Evolutionary conservation across 2,888 invertebrate species (phyloP).

Genomic region (Phyllotreta cruciferae): DNA sequence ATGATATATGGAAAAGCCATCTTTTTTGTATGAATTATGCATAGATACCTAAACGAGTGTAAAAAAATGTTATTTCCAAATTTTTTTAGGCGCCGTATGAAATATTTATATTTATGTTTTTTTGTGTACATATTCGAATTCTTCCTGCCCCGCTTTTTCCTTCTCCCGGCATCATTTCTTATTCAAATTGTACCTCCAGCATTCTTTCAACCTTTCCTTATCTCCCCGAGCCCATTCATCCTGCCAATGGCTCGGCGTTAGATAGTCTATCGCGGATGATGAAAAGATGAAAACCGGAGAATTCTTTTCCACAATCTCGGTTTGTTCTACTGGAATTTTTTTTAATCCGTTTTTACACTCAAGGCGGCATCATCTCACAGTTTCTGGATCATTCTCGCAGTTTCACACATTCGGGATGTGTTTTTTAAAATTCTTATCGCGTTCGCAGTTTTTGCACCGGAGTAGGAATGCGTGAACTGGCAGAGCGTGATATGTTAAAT

Average conservation of each 20-base stretch:
- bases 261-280: background rate
- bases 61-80: too few species aligned
- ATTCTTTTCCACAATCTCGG: background rate
- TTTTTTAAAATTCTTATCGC: constrained; percentile 12
- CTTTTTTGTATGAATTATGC: too few species aligned
- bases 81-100: too few species aligned
- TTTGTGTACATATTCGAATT: background rate
- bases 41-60: too few species aligned
- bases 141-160: background rate
- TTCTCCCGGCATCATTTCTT: background rate
- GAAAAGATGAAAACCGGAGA: background rate
- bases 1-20: too few species aligned
- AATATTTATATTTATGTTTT: background rate
- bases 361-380: background rate
- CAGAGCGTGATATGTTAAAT: constrained; percentile 2
- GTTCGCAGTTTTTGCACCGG: constrained; percentile 7
- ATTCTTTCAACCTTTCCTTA: constrained; percentile 4
- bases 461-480: background rate
- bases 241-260: background rate
- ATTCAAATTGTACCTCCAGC: constrained; percentile 4
- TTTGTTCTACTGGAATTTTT: background rate
- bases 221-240: background rate
- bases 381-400: background rate
- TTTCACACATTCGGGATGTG: background rate
- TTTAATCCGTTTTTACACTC: background rate